Base-by-base conservation (phyloP, 2,888 invertebrate species). In the Parascotia fuliginaria region DNA sequence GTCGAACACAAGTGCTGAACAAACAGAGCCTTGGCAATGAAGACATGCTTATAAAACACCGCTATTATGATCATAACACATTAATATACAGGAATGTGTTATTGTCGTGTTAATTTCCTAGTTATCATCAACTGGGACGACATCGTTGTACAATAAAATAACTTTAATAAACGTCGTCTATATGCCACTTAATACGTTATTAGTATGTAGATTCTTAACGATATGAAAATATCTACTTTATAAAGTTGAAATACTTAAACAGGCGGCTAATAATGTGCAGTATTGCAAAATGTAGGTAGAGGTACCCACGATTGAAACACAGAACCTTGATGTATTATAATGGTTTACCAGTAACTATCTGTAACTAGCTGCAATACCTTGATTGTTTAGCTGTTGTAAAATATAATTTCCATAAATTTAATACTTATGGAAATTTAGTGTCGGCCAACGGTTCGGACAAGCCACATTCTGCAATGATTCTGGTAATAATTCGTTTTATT, bases 51-150 rank as follows among this genome's bases (percentile, higher is more conserved):
- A 82, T 84, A 81, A 81, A 83, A 78, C 75, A 75, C 60, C 75
- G 64, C 73, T 73, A 75, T 85, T 86, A 86, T 79, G 75, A 75
- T 83, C 81, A 81, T 79, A 75, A 74, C 79, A 73, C 71, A 65
- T 62, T 81, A 79, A 79, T 81, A 79, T 79, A 79, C 76, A 79
- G 79, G 85, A 81, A 87, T 85, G 85, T 74, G 67, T 77, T 69
- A 71, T 66, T 71, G 75, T 68, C 73, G 60, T 73, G 57, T 69
- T 67, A 63, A 78, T 79, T 85, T 88, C 86, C 85, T 80, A 77
- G 70, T 83, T 81, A 75, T 85, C 86, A 74, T 75, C 73, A 67
- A 75, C 73, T 75, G 64, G 74, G 59, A 46, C 54, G 49, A 65
- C 70, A 60, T 63, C 57, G 59, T 69, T 60, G 70, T 55, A 58